Conservation (phyloP, 2,113 vertebrate genomes). For the Maccullochella peelii region DNA sequence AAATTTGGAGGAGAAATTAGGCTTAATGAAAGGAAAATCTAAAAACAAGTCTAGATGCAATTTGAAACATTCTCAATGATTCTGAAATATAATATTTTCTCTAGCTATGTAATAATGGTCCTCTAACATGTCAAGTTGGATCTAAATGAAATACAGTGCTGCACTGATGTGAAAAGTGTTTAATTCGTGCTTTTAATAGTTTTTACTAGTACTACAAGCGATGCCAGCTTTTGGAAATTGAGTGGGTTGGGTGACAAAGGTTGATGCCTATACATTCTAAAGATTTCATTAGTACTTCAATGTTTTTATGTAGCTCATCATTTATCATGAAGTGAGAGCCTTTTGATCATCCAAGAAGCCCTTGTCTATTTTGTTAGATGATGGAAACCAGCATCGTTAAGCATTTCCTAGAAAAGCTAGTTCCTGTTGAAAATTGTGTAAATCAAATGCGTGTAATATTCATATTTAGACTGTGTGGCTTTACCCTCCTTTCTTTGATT, state of each 20-base stretch:
- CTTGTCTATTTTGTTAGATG: not conserved
- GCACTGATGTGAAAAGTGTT: not conserved
- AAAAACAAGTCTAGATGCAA: not conserved
- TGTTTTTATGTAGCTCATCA: not conserved
- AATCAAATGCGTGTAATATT: not conserved
- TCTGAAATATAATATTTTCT: not conserved
- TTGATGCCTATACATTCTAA: not conserved
- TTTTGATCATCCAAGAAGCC: not conserved
- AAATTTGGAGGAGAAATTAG: slow-evolving; percentile 38
- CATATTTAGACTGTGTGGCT: not conserved
- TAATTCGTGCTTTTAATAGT: not conserved
- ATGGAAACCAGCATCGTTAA: not conserved
- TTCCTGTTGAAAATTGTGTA: not conserved
- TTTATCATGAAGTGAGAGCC: not conserved
- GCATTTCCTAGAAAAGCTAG: not conserved
- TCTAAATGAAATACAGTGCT: not conserved
- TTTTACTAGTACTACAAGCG: not conserved
- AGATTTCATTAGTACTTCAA: not conserved
- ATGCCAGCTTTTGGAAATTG: not conserved
- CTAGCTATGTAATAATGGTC: not conserved
- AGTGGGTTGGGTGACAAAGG: not conserved
- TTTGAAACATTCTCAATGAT: not conserved
- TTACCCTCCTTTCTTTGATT: not conserved
- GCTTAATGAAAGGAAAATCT: not conserved
- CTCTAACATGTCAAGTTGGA: not conserved